phyloP scores from a whole-genome alignment of 2,888 invertebrate genomes.

The Leptopilina drosophilae region DNA sequence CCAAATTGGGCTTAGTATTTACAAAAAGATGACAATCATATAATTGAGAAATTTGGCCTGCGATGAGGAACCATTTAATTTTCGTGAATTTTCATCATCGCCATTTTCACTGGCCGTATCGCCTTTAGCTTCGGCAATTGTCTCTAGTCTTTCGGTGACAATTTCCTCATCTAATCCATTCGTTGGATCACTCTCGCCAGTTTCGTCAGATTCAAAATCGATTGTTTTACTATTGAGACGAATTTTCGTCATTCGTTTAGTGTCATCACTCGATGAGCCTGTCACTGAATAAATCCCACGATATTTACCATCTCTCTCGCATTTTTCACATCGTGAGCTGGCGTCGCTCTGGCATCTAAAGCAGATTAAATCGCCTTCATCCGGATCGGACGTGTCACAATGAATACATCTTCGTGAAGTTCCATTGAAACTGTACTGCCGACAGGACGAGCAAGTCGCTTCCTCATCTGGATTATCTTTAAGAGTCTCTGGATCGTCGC shows the following conservation, averaged over 20 bases:
- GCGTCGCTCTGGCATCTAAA: constrained; percentile 71
- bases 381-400: constrained; percentile 66
- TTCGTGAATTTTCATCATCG: constrained; percentile 61
- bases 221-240: constrained; percentile 68
- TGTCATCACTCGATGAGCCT: constrained; percentile 65
- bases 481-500: constrained; percentile 43
- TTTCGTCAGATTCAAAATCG: constrained; percentile 69
- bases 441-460: constrained; percentile 54
- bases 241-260: constrained; percentile 67
- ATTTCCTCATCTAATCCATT: constrained; percentile 29
- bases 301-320: constrained; percentile 41
- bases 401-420: constrained; percentile 58
- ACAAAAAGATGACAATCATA: constrained; percentile 73
- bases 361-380: constrained; percentile 72
- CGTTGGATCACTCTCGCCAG: constrained; percentile 60
- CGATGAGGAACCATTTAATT: constrained; percentile 58
- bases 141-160: constrained; percentile 68
- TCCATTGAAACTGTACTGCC: constrained; percentile 55
- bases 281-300: constrained; percentile 44
- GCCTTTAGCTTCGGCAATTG: constrained; percentile 71
- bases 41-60: constrained; percentile 72
- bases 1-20: constrained; percentile 60
- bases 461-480: constrained; percentile 49
- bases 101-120: constrained; percentile 68
- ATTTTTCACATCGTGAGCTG: constrained; percentile 66